Evolutionary conservation across 2,113 vertebrate species (phyloP), one percentile per base, ranked within the genome.

Genomic region (Genyomyrus donnyi): DNA sequence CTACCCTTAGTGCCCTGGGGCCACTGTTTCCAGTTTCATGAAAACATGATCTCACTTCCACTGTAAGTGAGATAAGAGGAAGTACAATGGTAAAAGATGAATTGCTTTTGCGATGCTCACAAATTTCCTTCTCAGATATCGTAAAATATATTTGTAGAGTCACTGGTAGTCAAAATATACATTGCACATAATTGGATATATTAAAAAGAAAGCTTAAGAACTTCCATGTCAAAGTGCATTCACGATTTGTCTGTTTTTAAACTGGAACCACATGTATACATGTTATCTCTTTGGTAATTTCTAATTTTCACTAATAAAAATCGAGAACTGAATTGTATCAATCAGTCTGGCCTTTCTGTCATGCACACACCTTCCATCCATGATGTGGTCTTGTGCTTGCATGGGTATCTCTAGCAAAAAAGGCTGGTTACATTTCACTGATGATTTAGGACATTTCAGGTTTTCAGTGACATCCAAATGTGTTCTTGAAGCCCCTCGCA

Each of bases 41-140:
- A 42, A 49, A 85, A 85, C 83, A 85, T 48, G 19, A 46, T 85
- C 83, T 85, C 83, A 85, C 42, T 48, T 85, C 83, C 45, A 85
- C 46, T 85, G 8, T 24, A 70, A 31, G 1, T 70, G n/a, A 70
- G n/a, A 24, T 46, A 11, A 48, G 39, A 13, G 45, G 45, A 48
- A 85, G 83, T 85, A 48, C 19, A 85, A 24, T 85, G 19, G 9
- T 80, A 13, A 85, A 85, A 24, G 46, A 48, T 46, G 2, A 48
- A 46, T 24, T 4, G 8, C 39, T 48, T 19, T 85, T 48, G 45
- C 11, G 1, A 45, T 83, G 39, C 19, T 83, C 39, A 83, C 77
- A 39, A 70, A 70, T 13, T 31, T 70, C 62, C n/a, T 10, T 70
- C 62, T 70, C 62, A 31, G n/a, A 70, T 70, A 70, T 19, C 3